phyloP scores from a whole-genome alignment of 2,797 vertebrate species.

The Cuniculus paca region DNA sequence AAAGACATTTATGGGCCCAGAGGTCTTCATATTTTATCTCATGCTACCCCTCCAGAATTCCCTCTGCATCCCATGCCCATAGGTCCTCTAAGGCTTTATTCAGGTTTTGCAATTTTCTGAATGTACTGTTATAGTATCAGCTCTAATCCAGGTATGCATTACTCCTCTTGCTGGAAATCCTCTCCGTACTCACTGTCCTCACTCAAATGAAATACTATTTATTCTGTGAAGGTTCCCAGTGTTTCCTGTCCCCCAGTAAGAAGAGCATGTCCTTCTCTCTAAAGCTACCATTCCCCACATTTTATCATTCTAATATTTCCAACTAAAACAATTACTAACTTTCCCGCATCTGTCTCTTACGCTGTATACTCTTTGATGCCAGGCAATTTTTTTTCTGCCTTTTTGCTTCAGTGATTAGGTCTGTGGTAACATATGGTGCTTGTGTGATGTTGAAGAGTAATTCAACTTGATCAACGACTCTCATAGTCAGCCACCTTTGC shows the following conservation, averaged over 20 bases:
- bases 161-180: background rate
- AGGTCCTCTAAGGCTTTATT: too few relatives aligned
- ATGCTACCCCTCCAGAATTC: background rate
- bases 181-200: background rate
- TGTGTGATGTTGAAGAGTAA: background rate
- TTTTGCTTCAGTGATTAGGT: background rate
- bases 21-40: background rate
- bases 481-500: background rate
- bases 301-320: background rate
- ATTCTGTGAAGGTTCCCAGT: background rate
- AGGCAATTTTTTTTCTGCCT: background rate
- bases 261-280: background rate
- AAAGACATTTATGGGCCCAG: background rate
- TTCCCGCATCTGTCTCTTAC: background rate
- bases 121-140: background rate
- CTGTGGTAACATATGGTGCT: background rate
- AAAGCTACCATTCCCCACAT: background rate
- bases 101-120: background rate
- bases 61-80: background rate
- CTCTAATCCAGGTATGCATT: background rate
- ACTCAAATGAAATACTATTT: background rate
- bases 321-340: background rate
- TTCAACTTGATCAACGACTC: background rate
- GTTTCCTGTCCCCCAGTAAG: background rate
- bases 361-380: background rate